Conservation (phyloP, 2,113 vertebrate genomes). For the Pelusios castaneus region DNA sequence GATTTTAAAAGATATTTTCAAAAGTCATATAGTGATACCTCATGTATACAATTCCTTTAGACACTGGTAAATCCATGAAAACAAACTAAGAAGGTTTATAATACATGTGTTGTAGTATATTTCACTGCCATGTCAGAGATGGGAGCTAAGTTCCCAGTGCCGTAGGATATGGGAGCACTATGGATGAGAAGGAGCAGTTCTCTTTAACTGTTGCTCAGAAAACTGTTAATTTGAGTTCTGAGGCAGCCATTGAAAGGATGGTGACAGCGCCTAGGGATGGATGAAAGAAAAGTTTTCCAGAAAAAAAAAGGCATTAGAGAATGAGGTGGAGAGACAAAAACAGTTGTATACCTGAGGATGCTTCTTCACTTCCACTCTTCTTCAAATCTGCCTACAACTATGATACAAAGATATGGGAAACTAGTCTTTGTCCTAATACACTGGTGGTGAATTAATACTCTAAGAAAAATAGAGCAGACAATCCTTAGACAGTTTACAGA, state of each 20-base stretch:
- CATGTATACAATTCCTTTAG: not conserved
- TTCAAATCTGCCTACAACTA: not conserved
- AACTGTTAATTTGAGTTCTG: not conserved
- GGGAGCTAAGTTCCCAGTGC: fast-evolving
- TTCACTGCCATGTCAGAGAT: not conserved
- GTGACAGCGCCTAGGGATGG: not conserved
- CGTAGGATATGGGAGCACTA: not conserved
- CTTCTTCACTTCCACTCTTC: not conserved
- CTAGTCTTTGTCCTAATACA: not conserved
- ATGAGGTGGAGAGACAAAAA: not conserved
- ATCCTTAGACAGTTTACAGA: not conserved
- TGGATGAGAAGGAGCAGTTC: not conserved
- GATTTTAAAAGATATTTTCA: not conserved
- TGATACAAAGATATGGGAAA: not conserved
- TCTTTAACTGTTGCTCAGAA: not conserved
- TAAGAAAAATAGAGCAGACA: not conserved
- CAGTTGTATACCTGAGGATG: not conserved
- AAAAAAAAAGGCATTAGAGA: not conserved
- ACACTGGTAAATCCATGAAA: not conserved
- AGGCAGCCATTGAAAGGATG: not conserved
- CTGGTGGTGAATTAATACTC: not conserved
- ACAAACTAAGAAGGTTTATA: not conserved
- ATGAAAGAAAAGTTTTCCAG: not conserved
- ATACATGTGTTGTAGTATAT: fast-evolving
- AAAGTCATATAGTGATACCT: not conserved